These are phyloP conservation scores for Tanypteryx hageni DNA, from an alignment of 2,888 invertebrate species.

Conservation along the genomic window DNA sequence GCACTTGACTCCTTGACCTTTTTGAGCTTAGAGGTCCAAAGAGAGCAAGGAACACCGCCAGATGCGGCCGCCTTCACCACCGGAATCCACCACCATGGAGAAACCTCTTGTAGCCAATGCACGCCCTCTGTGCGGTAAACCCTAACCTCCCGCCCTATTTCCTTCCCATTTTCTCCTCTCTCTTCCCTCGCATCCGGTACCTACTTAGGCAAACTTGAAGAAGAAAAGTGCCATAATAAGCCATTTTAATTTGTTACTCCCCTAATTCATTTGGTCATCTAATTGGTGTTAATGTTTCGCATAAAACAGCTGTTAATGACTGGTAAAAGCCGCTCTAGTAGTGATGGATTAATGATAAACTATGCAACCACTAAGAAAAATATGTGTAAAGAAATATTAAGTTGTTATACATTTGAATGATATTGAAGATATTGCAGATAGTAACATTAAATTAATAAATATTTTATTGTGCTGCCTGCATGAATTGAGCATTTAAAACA, in stretches of 20 bases:
- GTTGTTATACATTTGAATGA: no score
- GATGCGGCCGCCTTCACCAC: background rate
- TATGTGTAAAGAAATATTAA: no score
- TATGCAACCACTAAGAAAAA: background rate
- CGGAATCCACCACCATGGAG: background rate
- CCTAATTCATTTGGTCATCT: background rate
- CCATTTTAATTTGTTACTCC: slow-evolving; percentile 3
- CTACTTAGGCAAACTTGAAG: background rate
- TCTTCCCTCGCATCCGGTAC: background rate
- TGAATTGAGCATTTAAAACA: no score
- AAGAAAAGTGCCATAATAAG: background rate
- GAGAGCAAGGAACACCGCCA: no score
- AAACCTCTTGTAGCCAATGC: background rate
- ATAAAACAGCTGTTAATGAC: background rate
- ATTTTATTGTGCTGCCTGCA: no score
- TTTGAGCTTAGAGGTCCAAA: no score
- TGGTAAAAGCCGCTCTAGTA: background rate
- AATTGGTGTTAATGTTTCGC: background rate
- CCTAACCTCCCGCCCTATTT: background rate
- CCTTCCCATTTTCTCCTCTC: background rate
- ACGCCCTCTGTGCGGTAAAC: background rate
- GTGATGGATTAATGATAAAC: background rate
- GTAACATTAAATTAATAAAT: no score
- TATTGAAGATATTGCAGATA: no score
- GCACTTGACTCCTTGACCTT: no score